Conservation (phyloP, 2,113 vertebrate species). For the Perca schrenkii region DNA sequence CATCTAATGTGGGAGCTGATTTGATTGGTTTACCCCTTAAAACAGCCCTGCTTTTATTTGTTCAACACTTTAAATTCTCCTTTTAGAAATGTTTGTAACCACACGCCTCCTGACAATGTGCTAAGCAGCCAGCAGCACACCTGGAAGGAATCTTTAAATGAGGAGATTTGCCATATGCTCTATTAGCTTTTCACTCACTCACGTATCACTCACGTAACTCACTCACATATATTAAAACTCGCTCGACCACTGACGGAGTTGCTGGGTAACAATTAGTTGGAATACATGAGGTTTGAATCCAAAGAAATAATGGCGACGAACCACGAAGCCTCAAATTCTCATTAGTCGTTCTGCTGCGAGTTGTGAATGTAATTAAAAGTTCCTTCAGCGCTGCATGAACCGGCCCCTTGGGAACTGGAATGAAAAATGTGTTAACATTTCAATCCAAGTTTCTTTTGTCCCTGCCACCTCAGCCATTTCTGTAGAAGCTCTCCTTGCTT, state of each 20-base stretch:
- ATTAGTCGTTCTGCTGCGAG: conserved; percentile 70
- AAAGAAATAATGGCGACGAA: conserved; percentile 49
- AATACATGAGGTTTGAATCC: conserved; percentile 33
- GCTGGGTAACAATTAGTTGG: conserved; percentile 33
- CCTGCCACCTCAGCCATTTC: conserved; percentile 27
- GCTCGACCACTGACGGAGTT: conserved; percentile 19
- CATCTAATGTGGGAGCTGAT: neutral
- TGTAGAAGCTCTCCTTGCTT: conserved; percentile 25
- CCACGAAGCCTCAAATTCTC: conserved; percentile 65
- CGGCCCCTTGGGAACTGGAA: conserved; percentile 46
- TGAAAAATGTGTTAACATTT: conserved; percentile 59
- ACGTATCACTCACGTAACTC: neutral
- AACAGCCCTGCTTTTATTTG: conserved; percentile 7
- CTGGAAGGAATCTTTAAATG: conserved; percentile 25
- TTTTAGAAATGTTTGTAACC: conserved; percentile 23
- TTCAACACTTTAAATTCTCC: neutral
- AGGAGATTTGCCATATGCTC: conserved; percentile 42
- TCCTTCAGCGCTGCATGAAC: conserved; percentile 51
- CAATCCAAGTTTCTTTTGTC: conserved; percentile 45
- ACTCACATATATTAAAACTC: conserved; percentile 19
- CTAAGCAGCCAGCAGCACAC: conserved; percentile 19
- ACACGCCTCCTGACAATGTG: conserved; percentile 10
- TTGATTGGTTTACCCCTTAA: neutral
- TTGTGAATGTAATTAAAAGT: conserved; percentile 76
- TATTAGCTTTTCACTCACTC: conserved; percentile 41